Base-by-base conservation (phyloP, 2,888 invertebrate species). In the Thecophora atra region DNA sequence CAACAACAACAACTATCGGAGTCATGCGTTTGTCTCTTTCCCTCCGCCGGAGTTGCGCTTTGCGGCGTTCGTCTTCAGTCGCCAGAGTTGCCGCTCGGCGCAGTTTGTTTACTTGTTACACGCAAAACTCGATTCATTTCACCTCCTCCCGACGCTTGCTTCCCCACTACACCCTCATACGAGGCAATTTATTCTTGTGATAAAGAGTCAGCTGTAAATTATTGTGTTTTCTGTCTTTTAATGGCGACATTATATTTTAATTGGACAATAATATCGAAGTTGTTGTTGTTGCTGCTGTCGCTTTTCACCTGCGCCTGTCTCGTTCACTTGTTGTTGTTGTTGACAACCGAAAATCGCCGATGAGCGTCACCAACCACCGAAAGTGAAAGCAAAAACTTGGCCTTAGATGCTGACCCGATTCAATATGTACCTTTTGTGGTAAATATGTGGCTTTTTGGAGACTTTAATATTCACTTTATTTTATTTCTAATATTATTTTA, bases 121-220 rank as follows among this genome's bases (percentile, higher is more conserved):
- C 52, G 37, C 37, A 67, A 37, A 54, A 30, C 44, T 21, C 26
- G 64, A 64, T 64, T 64, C 47, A 64, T 64, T 64, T 26, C 17
- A 47, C 64, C 26, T 64, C 26, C 47, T 44, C 24, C n/a, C n/a
- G n/a, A n/a, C n/a, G n/a, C n/a, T n/a, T n/a, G n/a, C n/a, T n/a
- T n/a, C n/a, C n/a, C n/a, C n/a, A n/a, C n/a, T n/a, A n/a, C n/a
- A n/a, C n/a, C n/a, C n/a, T n/a, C n/a, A n/a, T n/a, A n/a, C n/a
- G n/a, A 47, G 24, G 64, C 64, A 47, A 44, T 44, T 64, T 64
- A 63, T 51, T 47, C 42, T 15, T 47, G 47, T n/a, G 64, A 47
- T 64, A 47, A 64, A 64, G 26, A 64, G 64, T 64, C 64, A 44
- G 64, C 64, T 64, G 64, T 47, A n/a, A 64, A 64, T 64, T 64